phyloP scores from a whole-genome alignment of 2,113 vertebrate species.

The Theristicus caerulescens region DNA sequence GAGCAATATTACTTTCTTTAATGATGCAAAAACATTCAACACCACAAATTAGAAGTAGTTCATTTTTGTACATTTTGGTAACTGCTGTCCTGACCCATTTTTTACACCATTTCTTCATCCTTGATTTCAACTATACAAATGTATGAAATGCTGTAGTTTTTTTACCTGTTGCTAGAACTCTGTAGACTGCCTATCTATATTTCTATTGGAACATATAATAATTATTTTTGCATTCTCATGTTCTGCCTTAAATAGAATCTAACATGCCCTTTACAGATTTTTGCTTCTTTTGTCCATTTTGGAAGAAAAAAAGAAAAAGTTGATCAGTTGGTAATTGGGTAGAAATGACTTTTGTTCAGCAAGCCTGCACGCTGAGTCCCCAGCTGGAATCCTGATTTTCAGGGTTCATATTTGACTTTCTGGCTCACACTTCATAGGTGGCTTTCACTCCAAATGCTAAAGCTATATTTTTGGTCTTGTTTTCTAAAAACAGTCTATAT shows the following conservation, averaged over 20 bases:
- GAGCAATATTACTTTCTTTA: not conserved
- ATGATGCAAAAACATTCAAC: not conserved
- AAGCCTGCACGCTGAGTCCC: not conserved
- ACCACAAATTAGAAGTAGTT: not conserved
- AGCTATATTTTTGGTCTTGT: not conserved
- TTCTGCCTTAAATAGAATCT: conserved; percentile 30
- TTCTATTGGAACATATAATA: not conserved
- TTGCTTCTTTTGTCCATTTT: not conserved
- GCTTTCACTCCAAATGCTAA: not conserved
- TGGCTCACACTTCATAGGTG: not conserved
- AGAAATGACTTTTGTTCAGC: not conserved
- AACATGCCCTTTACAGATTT: not conserved
- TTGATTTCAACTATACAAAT: not conserved
- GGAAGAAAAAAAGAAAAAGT: not conserved
- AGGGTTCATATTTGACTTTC: not conserved
- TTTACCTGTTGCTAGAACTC: conserved; percentile 29
- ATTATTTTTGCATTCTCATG: conserved; percentile 37
- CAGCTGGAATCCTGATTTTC: not conserved
- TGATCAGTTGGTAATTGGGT: not conserved
- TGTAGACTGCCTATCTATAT: conserved; percentile 15
- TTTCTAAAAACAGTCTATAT: not conserved
- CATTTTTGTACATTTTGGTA: conserved; percentile 48
- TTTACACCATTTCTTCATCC: not conserved
- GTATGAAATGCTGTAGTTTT: conserved; percentile 63
- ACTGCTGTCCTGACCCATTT: not conserved